Evolutionary conservation across 2,888 invertebrate genomes (phyloP).

Genomic region (Synanthedon formicaeformis): DNA sequence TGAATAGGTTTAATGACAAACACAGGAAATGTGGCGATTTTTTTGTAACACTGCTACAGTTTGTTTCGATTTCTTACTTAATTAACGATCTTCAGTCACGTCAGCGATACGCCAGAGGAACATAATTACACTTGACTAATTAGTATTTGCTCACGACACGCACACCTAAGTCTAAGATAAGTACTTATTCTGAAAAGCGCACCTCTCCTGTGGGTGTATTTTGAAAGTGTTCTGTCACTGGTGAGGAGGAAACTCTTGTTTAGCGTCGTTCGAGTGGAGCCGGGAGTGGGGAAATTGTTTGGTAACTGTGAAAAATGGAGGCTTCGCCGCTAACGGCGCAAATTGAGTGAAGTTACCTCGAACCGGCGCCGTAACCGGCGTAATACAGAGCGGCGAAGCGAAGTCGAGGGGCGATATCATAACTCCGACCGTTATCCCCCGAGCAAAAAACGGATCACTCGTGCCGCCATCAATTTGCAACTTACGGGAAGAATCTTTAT

Average conservation of each 20-base stretch:
- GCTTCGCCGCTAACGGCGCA: conserved; percentile 44
- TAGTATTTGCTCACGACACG: no score
- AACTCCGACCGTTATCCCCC: neutral
- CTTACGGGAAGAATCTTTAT: neutral
- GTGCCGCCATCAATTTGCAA: conserved; percentile 19
- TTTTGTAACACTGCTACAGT: neutral
- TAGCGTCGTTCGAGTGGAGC: conserved; percentile 28
- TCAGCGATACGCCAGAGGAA: neutral
- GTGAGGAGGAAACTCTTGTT: conserved; percentile 34
- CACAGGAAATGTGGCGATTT: neutral
- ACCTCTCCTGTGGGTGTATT: no score
- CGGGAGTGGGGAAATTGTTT: conserved; percentile 34
- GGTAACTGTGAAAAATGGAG: conserved; percentile 61
- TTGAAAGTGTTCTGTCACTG: neutral
- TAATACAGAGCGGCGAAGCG: neutral
- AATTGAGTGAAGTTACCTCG: conserved; percentile 53
- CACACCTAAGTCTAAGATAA: no score
- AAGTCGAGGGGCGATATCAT: neutral
- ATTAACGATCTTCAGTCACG: neutral
- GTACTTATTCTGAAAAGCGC: no score
- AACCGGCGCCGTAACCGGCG: conserved; percentile 7
- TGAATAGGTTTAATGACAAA: no score
- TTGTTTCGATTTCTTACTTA: neutral
- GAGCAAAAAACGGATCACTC: neutral
- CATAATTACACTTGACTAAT: no score